phyloP scores from a whole-genome alignment of 2,113 vertebrate genomes.

The Willisornis vidua region DNA sequence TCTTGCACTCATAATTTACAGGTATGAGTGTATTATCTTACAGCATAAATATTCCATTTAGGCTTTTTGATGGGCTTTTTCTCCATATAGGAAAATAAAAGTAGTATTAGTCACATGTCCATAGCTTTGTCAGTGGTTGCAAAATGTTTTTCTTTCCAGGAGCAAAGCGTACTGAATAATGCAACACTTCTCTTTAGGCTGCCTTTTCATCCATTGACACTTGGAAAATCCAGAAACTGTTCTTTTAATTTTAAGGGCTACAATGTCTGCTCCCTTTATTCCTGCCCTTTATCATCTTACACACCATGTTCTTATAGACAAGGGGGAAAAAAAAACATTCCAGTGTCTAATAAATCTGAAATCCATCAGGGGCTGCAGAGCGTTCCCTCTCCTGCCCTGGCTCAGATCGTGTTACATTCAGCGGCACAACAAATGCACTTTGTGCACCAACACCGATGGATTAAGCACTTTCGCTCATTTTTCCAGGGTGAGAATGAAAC shows the following conservation, averaged over 20 bases:
- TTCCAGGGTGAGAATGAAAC: conserved; percentile 19
- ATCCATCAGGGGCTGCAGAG: conserved; percentile 65
- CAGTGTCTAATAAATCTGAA: conserved; percentile 70
- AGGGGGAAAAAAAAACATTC: conserved; percentile 57
- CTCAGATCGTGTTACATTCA: conserved; percentile 57
- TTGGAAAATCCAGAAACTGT: conserved; percentile 44
- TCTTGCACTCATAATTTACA: conserved; percentile 59
- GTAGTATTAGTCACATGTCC: conserved; percentile 58
- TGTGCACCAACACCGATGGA: conserved; percentile 49
- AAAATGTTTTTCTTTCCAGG: conserved; percentile 59
- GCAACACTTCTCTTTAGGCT: conserved; percentile 38
- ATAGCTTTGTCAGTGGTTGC: conserved; percentile 47
- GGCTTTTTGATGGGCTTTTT: conserved; percentile 50
- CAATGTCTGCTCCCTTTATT: conserved; percentile 52
- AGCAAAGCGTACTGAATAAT: conserved; percentile 47
- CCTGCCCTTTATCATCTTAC: conserved; percentile 69
- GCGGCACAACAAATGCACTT: conserved; percentile 68
- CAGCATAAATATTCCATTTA: conserved; percentile 65
- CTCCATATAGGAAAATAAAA: conserved; percentile 59
- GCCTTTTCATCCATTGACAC: conserved; percentile 29
- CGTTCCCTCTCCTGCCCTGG: conserved; percentile 37
- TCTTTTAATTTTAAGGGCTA: conserved; percentile 58
- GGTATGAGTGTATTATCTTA: conserved; percentile 64
- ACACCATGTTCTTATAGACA: conserved; percentile 64
- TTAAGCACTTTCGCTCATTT: conserved; percentile 35